Conservation (phyloP, 2,113 vertebrate genomes). For the Hoplias malabaricus region DNA sequence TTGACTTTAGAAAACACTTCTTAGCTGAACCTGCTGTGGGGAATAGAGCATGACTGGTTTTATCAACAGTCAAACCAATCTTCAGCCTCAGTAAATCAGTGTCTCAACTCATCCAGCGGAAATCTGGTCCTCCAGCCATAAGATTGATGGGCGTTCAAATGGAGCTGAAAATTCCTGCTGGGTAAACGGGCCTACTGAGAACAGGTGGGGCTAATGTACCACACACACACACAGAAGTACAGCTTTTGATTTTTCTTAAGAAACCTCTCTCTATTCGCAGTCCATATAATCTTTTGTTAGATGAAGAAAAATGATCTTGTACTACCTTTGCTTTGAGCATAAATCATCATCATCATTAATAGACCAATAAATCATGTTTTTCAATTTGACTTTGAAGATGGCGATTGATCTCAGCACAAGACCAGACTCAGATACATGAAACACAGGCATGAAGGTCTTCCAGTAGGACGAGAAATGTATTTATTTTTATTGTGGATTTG, state of each 20-base stretch:
- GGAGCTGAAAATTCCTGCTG: slow-evolving; percentile 6
- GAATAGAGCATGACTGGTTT: not conserved
- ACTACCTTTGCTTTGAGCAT: not conserved
- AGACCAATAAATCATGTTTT: not conserved
- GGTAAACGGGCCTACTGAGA: not conserved
- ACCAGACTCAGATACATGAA: too few relatives aligned
- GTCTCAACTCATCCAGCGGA: not conserved
- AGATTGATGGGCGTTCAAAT: slow-evolving; percentile 3
- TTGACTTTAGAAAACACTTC: not conserved
- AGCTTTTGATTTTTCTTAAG: not conserved
- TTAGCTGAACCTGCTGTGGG: slow-evolving; percentile 14
- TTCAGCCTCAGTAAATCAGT: not conserved
- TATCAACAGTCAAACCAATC: slow-evolving; percentile 5
- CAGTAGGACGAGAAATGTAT: too few relatives aligned
- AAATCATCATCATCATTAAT: not conserved
- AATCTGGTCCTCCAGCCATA: not conserved
- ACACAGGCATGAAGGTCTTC: not conserved
- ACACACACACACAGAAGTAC: not conserved
- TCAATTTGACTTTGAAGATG: not conserved
- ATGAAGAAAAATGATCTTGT: not conserved
- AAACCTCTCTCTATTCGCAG: not conserved
- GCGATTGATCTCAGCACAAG: not conserved
- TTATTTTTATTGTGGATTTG: too few relatives aligned
- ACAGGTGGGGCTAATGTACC: not conserved
- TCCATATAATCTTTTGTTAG: not conserved